phyloP scores from a whole-genome alignment of 2,888 invertebrate species.

The Diarsia brunnea region DNA sequence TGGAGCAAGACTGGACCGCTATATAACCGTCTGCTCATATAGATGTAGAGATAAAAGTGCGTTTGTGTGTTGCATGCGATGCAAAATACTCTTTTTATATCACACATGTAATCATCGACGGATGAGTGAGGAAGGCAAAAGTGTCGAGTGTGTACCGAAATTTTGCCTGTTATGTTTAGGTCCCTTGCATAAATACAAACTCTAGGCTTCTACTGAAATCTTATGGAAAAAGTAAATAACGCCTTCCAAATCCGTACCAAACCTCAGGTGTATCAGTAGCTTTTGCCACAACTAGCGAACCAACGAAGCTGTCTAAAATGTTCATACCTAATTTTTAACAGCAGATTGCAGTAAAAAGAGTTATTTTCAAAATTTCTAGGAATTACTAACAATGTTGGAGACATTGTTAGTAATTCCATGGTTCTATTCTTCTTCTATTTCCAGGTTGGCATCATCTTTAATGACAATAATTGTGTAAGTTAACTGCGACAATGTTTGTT shows the following conservation, averaged over 20 bases:
- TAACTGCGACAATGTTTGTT: too few relatives aligned
- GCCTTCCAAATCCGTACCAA: too few relatives aligned
- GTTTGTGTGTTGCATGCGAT: conserved; percentile 38
- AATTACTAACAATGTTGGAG: neutral
- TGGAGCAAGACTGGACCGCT: conserved; percentile 69
- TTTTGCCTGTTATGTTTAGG: neutral
- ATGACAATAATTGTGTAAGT: neutral
- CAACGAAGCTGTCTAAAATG: neutral
- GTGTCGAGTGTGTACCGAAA: neutral
- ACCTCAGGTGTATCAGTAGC: too few relatives aligned
- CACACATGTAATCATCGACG: neutral
- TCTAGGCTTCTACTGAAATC: too few relatives aligned
- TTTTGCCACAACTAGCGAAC: neutral
- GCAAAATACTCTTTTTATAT: neutral
- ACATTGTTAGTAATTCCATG: too few relatives aligned
- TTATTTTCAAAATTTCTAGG: neutral
- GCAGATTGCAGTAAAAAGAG: neutral
- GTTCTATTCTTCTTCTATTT: too few relatives aligned
- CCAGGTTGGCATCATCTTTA: too few relatives aligned
- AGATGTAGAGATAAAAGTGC: conserved; percentile 15
- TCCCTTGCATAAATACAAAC: neutral
- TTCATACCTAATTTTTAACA: neutral
- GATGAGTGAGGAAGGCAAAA: neutral
- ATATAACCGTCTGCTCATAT: conserved; percentile 60
- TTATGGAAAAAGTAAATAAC: too few relatives aligned